phyloP scores from a whole-genome alignment of 2,113 vertebrate genomes.

The Elaphurus davidianus region DNA sequence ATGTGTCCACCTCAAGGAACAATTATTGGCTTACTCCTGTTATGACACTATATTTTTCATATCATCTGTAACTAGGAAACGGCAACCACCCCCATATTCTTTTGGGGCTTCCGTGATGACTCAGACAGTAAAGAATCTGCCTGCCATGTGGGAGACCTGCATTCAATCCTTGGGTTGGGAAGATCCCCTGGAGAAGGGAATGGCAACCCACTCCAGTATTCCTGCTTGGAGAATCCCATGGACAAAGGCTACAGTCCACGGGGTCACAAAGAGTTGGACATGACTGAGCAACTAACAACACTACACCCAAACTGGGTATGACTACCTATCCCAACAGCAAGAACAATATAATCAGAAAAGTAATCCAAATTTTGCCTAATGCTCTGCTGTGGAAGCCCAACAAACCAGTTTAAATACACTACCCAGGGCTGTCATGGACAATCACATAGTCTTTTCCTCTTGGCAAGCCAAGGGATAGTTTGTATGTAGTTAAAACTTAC shows the following conservation, averaged over 20 bases:
- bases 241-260: not conserved
- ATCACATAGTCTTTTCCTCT: not conserved
- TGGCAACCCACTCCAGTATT: not conserved
- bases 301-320: not conserved
- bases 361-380: not conserved
- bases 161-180: not conserved
- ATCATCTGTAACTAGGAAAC: not conserved
- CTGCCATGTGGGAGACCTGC: not conserved
- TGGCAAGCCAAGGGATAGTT: not conserved
- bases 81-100: not conserved
- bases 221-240: not conserved
- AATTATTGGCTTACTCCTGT: not conserved
- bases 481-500: not conserved
- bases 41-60: not conserved
- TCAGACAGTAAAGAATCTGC: not conserved
- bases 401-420: not conserved
- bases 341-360: slow-evolving; percentile 1
- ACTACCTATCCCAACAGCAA: not conserved
- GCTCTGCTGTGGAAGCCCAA: not conserved
- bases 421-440: not conserved
- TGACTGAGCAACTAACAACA: not conserved
- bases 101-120: not conserved
- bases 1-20: not conserved
- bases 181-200: not conserved
- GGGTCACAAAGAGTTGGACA: not conserved